A percentile compares a stretch with the other conserved stretches of the same genome.
Evolutionary conservation across 2,888 invertebrate genomes (phyloP).

Genomic region (Dyspetes luteomarginatus): DNA sequence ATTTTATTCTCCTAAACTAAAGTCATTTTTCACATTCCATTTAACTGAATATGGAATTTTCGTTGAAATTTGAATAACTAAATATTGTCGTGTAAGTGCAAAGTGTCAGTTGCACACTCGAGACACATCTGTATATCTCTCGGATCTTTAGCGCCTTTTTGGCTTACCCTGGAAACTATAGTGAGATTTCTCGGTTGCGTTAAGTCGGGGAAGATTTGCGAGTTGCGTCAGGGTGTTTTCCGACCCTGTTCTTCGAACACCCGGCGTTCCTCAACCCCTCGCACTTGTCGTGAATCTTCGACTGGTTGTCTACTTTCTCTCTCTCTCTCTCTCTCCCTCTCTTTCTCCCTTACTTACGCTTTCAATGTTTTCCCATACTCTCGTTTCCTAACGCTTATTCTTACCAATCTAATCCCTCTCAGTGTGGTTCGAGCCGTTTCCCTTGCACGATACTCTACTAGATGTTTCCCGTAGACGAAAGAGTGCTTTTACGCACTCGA

Average conservation of each 20-base stretch:
- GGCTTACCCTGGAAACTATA: constrained; percentile 37
- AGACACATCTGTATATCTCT: constrained; percentile 6
- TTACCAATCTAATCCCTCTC: constrained; percentile 54
- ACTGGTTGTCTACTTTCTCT: constrained; percentile 43
- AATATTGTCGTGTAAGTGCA: constrained; percentile 7
- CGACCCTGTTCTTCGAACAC: constrained; percentile 78
- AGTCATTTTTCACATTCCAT: too few species aligned
- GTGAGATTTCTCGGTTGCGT: constrained; percentile 37
- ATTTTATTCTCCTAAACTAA: too few species aligned
- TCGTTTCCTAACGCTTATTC: constrained; percentile 46
- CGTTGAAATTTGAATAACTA: too few species aligned
- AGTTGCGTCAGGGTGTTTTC: constrained; percentile 48
- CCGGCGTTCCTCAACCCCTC: constrained; percentile 42
- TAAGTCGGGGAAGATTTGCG: constrained; percentile 54
- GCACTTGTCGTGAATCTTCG: constrained; percentile 48
- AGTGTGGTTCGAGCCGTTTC: constrained; percentile 44
- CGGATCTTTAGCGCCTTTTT: constrained; percentile 34
- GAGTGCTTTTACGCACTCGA: constrained; percentile 56
- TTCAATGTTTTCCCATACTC: constrained; percentile 21
- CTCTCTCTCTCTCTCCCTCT: constrained; percentile 23
- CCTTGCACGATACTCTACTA: constrained; percentile 11
- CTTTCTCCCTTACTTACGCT: too few species aligned
- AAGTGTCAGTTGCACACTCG: constrained; percentile 29
- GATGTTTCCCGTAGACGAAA: constrained; percentile 47
- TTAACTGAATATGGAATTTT: too few species aligned